Base-by-base conservation (phyloP, 2,888 invertebrate species). In the Folsomia manolachei region DNA sequence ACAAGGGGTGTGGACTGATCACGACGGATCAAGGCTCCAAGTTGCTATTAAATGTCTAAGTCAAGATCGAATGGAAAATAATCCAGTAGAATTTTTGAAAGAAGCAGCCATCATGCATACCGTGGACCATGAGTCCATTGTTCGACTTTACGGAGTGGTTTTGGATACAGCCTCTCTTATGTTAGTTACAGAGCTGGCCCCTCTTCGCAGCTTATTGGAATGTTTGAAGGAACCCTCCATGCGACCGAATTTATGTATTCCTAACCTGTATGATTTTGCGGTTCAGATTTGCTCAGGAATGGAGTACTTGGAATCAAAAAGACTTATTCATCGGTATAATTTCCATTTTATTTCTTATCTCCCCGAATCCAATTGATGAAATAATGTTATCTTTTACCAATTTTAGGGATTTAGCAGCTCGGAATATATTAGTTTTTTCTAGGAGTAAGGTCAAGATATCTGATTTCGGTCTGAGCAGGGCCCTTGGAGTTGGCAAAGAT, bases 71-170 rank as follows among this genome's bases (percentile, higher is more conserved):
- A 93, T 99, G 92, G 94, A 96, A 81, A 94, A 94, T 80, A 96
- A 96, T 84, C 95, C 96, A 0, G 92, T 95, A 77, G 97, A 97
- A 84, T 97, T 98, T 85, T 86, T 98, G 66, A 97, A 97, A 84
- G 98, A 99, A 85, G 98, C 98, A 0, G 95, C 95, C 14, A 95
- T 97, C 78, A 97, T 99, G 97, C 97, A 98, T 84, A 91, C 93
- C 76, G 95, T 98, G 81, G 95, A 97, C 83, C 97, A 98, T 84
- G 94, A 95, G 74, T 94, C 96, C 83, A 68, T 75, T 53, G 75
- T 98, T 1, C 88, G 96, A n/a, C 87, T 99, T 72, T 98, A 95
- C 84, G 99, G 99, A 1, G 97, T 99, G 19, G 98, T 97, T 1
- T 86, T 98, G 71, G 96, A 97, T 82, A 90, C 95, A 65, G 93